A percentile compares a stretch with the other conserved stretches of the same genome.
Evolutionary conservation across 2,113 vertebrate genomes (phyloP).

Genomic region (Oryzias celebensis): DNA sequence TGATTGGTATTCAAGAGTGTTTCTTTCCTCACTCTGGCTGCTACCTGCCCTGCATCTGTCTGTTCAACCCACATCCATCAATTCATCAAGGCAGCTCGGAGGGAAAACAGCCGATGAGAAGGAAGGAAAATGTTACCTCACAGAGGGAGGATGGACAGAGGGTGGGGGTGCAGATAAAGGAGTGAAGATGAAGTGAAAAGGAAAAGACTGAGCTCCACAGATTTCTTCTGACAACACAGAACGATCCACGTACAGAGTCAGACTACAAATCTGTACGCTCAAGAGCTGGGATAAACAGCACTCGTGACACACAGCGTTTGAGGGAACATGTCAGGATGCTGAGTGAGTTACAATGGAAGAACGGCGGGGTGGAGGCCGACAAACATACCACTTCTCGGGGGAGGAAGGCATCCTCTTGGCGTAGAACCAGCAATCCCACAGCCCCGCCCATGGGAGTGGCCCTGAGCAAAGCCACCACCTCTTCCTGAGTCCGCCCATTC

Average conservation of each 20-base stretch:
- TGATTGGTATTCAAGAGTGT: conserved; percentile 57
- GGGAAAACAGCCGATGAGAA: conserved; percentile 22
- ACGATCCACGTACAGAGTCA: conserved; percentile 7
- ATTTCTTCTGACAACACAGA: conserved; percentile 34
- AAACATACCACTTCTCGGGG: conserved; percentile 86
- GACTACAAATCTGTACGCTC: conserved; percentile 48
- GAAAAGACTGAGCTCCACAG: conserved; percentile 27
- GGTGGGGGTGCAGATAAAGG: conserved; percentile 6
- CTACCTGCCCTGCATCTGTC: conserved; percentile 46
- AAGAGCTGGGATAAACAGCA: conserved; percentile 20
- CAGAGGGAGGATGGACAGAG: not conserved
- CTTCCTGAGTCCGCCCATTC: conserved; percentile 92
- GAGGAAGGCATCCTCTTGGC: conserved; percentile 90
- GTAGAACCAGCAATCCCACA: conserved; percentile 85
- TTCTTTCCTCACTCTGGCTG: conserved; percentile 31
- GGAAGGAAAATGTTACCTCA: conserved; percentile 7
- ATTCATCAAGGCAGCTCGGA: conserved; percentile 34
- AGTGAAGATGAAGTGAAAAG: conserved; percentile 8
- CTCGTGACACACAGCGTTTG: conserved; percentile 3
- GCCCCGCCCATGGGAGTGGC: conserved; percentile 93
- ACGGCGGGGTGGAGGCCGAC: not conserved
- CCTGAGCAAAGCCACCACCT: conserved; percentile 90
- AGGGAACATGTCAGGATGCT: not conserved
- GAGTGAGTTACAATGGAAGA: not conserved
- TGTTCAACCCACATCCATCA: conserved; percentile 55